Percentiles rank a stretch among this genome's conserved stretches.
Conservation (phyloP, 2,113 vertebrate genomes). For the Lucifuga dentata region DNA sequence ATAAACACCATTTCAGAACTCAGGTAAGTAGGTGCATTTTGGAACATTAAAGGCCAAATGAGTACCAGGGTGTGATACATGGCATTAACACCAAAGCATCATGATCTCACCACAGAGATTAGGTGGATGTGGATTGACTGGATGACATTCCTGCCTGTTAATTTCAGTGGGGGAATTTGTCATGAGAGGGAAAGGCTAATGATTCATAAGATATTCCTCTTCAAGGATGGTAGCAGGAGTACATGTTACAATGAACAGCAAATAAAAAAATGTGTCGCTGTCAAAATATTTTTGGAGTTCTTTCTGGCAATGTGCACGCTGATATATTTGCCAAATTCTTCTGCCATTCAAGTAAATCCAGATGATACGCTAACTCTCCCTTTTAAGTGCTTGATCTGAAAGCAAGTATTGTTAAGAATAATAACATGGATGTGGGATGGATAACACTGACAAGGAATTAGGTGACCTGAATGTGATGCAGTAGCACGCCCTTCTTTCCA, state of each 20-base stretch:
- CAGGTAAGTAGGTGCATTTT: no score
- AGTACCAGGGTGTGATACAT: no score
- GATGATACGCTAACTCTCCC: conserved; percentile 64
- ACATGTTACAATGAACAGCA: conserved; percentile 9
- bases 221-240: neutral
- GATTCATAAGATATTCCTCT: neutral
- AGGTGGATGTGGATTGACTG: neutral
- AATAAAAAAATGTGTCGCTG: conserved; percentile 21
- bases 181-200: no score
- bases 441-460: conserved; percentile 77
- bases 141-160: neutral
- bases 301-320: conserved; percentile 34
- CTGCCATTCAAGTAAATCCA: conserved; percentile 69
- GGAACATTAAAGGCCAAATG: no score
- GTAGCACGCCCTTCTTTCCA: conserved; percentile 73
- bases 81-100: no score
- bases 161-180: no score
- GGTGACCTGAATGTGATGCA: conserved; percentile 74
- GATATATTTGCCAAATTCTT: conserved; percentile 52
- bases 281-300: conserved; percentile 34
- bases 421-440: conserved; percentile 74
- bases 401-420: conserved; percentile 76
- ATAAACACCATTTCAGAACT: no score
- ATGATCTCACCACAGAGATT: neutral
- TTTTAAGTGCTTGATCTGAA: conserved; percentile 72